These are phyloP conservation scores for Sinocyclocheilus maitianheensis DNA, from an alignment of 2,113 vertebrate genomes.

Conservation along the genomic window DNA sequence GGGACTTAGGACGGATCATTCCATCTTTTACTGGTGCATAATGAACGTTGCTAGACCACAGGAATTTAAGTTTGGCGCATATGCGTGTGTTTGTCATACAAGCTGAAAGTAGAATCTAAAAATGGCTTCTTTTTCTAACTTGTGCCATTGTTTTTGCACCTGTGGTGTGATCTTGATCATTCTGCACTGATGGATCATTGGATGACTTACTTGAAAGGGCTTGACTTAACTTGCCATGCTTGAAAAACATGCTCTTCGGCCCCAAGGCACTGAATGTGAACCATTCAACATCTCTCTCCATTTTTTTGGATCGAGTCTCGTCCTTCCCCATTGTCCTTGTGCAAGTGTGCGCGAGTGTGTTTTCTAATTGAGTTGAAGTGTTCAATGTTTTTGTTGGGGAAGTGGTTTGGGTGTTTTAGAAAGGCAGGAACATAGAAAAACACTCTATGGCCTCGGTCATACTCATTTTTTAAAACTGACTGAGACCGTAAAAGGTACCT, in stretches of 20 bases:
- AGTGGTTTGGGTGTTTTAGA: constrained; percentile 70
- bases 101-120: constrained; percentile 36
- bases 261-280: constrained; percentile 67
- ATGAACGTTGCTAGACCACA: constrained; percentile 26
- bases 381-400: constrained; percentile 62
- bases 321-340: constrained; percentile 61
- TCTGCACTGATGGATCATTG: constrained; percentile 37
- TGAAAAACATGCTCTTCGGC: neutral
- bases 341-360: constrained; percentile 43
- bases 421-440: constrained; percentile 67
- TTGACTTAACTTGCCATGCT: neutral
- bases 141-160: constrained; percentile 29
- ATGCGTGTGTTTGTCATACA: constrained; percentile 41
- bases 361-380: constrained; percentile 61
- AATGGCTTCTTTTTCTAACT: constrained; percentile 23
- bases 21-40: constrained; percentile 52
- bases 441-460: constrained; percentile 67
- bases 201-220: constrained; percentile 41
- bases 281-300: constrained; percentile 56
- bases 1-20: constrained; percentile 62
- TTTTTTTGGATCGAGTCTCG: constrained; percentile 67
- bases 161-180: constrained; percentile 29
- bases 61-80: constrained; percentile 8
- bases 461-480: constrained; percentile 46
- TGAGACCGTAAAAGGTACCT: constrained; percentile 55